Conservation (phyloP, 1,140 invertebrate species). For the Lethocerus indicus region DNA sequence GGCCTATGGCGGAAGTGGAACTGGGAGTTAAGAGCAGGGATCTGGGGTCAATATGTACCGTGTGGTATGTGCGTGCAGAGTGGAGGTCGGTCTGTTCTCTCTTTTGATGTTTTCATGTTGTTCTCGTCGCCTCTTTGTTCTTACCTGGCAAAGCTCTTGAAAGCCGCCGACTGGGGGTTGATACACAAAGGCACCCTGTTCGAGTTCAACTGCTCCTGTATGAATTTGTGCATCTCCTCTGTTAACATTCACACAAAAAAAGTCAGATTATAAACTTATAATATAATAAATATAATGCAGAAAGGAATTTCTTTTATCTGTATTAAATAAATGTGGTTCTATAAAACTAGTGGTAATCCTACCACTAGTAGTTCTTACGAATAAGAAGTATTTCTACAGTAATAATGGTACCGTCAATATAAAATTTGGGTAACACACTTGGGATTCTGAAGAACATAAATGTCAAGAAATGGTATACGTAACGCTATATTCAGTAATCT, state of each 20-base stretch:
- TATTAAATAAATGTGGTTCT: background rate
- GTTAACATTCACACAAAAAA: too few species aligned
- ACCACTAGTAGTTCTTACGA: background rate
- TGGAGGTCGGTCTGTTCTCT: too few species aligned
- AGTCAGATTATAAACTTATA: slow-evolving; percentile 33
- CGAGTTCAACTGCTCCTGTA: slow-evolving; percentile 85
- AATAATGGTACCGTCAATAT: background rate
- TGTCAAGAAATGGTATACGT: too few species aligned
- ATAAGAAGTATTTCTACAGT: background rate
- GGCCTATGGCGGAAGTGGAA: too few species aligned
- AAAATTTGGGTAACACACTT: too few species aligned
- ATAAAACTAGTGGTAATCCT: background rate
- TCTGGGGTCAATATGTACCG: too few species aligned
- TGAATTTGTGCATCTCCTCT: slow-evolving; percentile 98
- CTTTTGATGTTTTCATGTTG: background rate
- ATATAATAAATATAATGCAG: slow-evolving; percentile 4
- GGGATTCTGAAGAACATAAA: too few species aligned
- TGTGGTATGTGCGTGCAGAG: too few species aligned
- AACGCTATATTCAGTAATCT: too few species aligned
- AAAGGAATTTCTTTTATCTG: background rate
- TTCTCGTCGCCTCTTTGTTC: slow-evolving; percentile 23
- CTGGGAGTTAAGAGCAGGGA: too few species aligned
- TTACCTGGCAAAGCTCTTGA: slow-evolving; percentile 99
- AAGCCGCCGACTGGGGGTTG: slow-evolving; percentile 96
- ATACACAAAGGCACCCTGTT: slow-evolving; percentile 93